These are phyloP conservation scores for Agonum fuliginosum DNA, from an alignment of 2,888 invertebrate species.

Conservation along the genomic window DNA sequence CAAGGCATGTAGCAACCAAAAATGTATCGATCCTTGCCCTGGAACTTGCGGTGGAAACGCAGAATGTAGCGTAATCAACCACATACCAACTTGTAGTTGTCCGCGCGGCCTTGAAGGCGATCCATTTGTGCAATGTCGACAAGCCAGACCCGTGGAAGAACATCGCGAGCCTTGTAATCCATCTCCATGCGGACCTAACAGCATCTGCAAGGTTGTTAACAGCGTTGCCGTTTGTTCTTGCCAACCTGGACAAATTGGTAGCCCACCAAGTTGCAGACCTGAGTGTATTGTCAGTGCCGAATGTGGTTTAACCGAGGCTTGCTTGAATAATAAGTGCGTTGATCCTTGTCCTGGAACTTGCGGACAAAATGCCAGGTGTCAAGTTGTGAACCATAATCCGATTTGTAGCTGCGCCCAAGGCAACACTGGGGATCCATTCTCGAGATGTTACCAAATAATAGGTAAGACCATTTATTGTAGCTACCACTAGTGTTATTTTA, in stretches of 20 bases:
- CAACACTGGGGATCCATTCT: constrained; percentile 85
- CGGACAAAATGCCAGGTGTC: constrained; percentile 83
- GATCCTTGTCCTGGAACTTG: constrained; percentile 89
- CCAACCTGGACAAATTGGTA: constrained; percentile 81
- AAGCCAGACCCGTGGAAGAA: constrained; percentile 65
- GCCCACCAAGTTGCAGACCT: constrained; percentile 85
- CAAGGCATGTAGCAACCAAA: constrained; percentile 84
- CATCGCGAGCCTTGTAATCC: constrained; percentile 81
- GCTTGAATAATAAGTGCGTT: constrained; percentile 85
- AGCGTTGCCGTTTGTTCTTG: constrained; percentile 81
- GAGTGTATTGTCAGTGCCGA: constrained; percentile 89
- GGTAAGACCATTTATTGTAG: no score
- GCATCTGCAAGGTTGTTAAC: constrained; percentile 78
- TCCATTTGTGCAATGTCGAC: constrained; percentile 79
- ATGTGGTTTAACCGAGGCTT: constrained; percentile 85
- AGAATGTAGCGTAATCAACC: constrained; percentile 86
- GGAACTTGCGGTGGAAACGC: constrained; percentile 88
- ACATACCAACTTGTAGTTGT: constrained; percentile 89
- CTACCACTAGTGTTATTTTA: no score
- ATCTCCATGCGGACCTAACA: constrained; percentile 83
- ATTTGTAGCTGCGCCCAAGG: constrained; percentile 84
- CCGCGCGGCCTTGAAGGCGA: constrained; percentile 84
- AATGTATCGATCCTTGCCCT: constrained; percentile 86
- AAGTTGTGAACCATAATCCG: constrained; percentile 87
- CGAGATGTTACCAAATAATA: constrained; percentile 78